Evolutionary conservation across 2,113 vertebrate species (phyloP), one percentile per base, ranked within the genome.

Genomic region (Parus major): DNA sequence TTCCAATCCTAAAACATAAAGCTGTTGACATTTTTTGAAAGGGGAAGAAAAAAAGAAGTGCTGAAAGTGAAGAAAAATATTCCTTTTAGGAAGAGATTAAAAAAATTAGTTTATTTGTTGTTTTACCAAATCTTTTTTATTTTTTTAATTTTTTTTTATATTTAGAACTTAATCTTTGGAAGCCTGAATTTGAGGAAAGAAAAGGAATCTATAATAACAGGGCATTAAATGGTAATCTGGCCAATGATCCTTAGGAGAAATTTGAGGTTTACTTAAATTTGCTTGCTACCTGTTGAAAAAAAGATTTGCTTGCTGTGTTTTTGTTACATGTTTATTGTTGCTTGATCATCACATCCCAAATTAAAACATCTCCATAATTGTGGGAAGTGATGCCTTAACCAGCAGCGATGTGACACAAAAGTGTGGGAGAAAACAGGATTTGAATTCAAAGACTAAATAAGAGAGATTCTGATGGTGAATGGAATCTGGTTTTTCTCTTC

Each of bases 271-370:
- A 4, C 2, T 23, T 12, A 15, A 36, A 57, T 52, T n/a, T 55
- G 14, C 10, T 65, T 70, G 10, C 2, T 52, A 12, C 9, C 8
- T 44, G 11, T 78, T 28, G 52, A 15, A 57, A 35, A 22, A 49
- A 23, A n/a, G n/a, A n/a, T n/a, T n/a, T n/a, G n/a, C n/a, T n/a
- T n/a, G 11, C 5, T 60, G 1, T 1, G 3, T 49, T 20, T 85
- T 56, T 47, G 6, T 66, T 47, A 4, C 0, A 0, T 23, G 36
- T 9, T 24, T 61, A 6, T 13, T 46, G 7, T 13, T 53, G 55
- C n/a, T 28, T 0, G 2, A n/a, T 39, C 52, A 39, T 22, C 12
- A 1, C 0, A 1, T 47, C 46, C 49, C 53, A 1, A 42, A 20
- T 64, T 61, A 50, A 41, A 63, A 4, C 6, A 8, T 24, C 9